Evolutionary conservation across 2,888 invertebrate genomes (phyloP), one percentile per base, ranked within the genome.

Genomic region (Torymus auratus): DNA sequence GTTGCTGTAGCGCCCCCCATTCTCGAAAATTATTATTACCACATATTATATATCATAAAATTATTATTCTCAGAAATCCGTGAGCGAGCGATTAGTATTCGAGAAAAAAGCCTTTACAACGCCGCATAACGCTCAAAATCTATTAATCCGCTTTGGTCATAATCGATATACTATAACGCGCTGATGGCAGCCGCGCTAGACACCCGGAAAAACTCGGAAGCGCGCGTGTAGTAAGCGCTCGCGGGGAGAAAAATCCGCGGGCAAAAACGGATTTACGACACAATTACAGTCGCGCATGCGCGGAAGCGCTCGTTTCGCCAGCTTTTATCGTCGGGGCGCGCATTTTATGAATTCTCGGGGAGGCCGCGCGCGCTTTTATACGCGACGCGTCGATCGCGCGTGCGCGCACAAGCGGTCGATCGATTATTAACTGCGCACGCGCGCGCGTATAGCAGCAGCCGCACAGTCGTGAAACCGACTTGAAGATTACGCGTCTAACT

Each of bases 301-400:
- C 75, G 70, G 75, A 75, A 80, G 70, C 75, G 65, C 53, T 75
- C 80, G 60, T 80, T 80, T 56, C 58, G 64, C 20, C 23, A 7
- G 60, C 55, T 64, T 80, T 80, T 74, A 80, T 69, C 80, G 61
- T 14, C 52, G 55, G 12, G 53, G 68, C 53, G 70, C 64, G 58
- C 64, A 60, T 65, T 80, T 80, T 80, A 75, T 80, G 80, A 80
- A 80, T 80, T 80, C 65, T 41, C 62, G 53, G n/a, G 69, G 55
- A 68, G 56, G 67, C 58, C 23, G 14, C 50, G 74, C n/a, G 41
- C 23, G 74, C 74, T 60, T 64, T 75, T 67, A 52, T 50, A 75
- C 23, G 15, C 28, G 53, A 41, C 64, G 64, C 50, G 53, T 55
- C 64, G 56, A 62, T 55, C 20, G 50, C 60, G 41, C 28, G 28